Conservation (phyloP, 1,140 invertebrate species). For the Danaus plexippus region DNA sequence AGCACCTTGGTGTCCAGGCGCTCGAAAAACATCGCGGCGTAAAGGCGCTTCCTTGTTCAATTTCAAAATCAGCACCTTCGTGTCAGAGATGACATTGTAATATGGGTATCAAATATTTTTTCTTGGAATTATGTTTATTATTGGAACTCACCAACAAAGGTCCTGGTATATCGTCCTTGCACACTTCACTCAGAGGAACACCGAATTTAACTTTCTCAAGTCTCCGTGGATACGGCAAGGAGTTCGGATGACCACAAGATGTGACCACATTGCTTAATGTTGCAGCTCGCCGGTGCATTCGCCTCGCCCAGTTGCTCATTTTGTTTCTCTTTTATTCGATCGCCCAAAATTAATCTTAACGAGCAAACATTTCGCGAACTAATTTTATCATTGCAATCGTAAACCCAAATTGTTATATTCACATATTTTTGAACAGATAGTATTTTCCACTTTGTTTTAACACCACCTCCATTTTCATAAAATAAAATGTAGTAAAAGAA, state of each 20-base stretch:
- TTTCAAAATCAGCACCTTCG: slow-evolving; percentile 90
- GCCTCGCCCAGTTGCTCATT: slow-evolving; percentile 92
- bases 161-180: slow-evolving; percentile 93
- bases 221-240: slow-evolving; percentile 83
- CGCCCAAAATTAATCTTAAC: slow-evolving; percentile 3
- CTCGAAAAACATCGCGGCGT: slow-evolving; percentile 94
- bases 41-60: slow-evolving; percentile 95
- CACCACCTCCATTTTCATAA: slow-evolving; percentile 21
- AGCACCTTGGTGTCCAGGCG: slow-evolving; percentile 93
- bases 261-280: slow-evolving; percentile 91
- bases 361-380: not conserved
- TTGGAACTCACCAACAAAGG: slow-evolving; percentile 83
- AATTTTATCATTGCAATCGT: slow-evolving; percentile 11
- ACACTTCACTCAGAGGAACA: slow-evolving; percentile 89
- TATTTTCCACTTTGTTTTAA: slow-evolving; percentile 18
- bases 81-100: not conserved
- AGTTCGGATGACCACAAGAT: slow-evolving; percentile 83
- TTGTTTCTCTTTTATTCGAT: slow-evolving; percentile 25
- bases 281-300: slow-evolving; percentile 89
- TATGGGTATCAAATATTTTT: not conserved
- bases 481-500: slow-evolving; percentile 7
- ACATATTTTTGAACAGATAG: slow-evolving; percentile 7
- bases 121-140: slow-evolving; percentile 7
- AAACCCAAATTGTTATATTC: not conserved
- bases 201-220: slow-evolving; percentile 96